phyloP scores from a whole-genome alignment of 2,113 vertebrate species.

The Sturnira hondurensis region DNA sequence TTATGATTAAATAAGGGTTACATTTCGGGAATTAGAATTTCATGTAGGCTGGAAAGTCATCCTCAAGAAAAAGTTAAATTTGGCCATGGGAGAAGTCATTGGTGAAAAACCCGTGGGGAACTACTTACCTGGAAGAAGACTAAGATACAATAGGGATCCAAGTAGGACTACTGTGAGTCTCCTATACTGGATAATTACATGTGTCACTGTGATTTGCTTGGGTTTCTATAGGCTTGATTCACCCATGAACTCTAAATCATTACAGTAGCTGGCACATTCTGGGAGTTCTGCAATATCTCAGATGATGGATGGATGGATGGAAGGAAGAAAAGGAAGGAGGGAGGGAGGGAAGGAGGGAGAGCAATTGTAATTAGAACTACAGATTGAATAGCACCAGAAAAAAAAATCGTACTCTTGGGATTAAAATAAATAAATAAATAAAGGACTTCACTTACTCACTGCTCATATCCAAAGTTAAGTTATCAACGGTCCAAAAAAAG shows the following conservation, averaged over 20 bases:
- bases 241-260: background rate
- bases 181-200: background rate
- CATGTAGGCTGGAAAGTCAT: background rate
- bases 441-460: background rate
- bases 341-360: background rate
- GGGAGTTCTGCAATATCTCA: background rate
- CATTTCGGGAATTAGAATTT: background rate
- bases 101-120: background rate
- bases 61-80: background rate
- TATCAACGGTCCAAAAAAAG: constrained; percentile 66
- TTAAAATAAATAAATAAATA: background rate
- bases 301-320: background rate
- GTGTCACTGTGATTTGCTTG: background rate
- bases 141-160: background rate
- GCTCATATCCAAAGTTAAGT: constrained; percentile 54
- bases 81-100: background rate
- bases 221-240: background rate
- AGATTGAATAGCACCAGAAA: background rate
- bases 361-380: background rate
- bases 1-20: background rate
- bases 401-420: background rate
- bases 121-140: background rate
- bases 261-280: background rate
- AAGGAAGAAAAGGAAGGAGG: too few species aligned
- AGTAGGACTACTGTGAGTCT: background rate